Evolutionary conservation across 1,140 invertebrate genomes (phyloP), one percentile per base, ranked within the genome.

Genomic region (Pseudomyrmex concolor): DNA sequence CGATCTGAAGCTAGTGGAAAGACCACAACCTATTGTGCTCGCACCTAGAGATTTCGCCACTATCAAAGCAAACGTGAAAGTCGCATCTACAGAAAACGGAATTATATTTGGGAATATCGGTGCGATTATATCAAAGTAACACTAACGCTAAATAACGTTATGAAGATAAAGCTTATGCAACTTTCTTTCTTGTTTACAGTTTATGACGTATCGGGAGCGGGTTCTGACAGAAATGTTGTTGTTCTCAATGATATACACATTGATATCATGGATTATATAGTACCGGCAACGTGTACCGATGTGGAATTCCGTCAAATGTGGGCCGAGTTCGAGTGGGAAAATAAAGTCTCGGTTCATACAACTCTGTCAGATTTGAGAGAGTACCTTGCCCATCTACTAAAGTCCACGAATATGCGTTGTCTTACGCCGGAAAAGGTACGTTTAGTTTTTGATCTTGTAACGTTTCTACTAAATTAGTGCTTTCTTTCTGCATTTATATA

Each of bases 321-420:
- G 99, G 97, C 98, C 1, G 99, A 99, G 95, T 99, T 99, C 95
- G 99, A 99, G 94, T 99, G 99, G 99, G 99, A 99, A 95, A 99
- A 99, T 95, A 99, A 99, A 96, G 98, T 99, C 10, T 98, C 98
- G 0, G 99, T 99, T 0, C 98, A 98, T 92, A 99, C 99, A 1
- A 97, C 97, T 62, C 96, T 99, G 80, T 97, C 97, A 0, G 98
- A 99, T 93, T 95, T 99, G 22, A 96, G 98, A 82, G 98, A 98
- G 88, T 99, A 99, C 95, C 95, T 99, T 34, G 96, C 97, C 67
- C 98, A 99, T 91, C 94, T 99, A 48, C 95, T 99, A 25, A 97
- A 97, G 86, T 98, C 97, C 78, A 99, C 99, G 22, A 99, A 99
- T 93, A 99, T 99, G 99, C 98, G 99, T 91, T 99, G 99, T 94